Evolutionary conservation across 2,797 vertebrate species (phyloP).

Genomic region (Halcyon leucocephala): DNA sequence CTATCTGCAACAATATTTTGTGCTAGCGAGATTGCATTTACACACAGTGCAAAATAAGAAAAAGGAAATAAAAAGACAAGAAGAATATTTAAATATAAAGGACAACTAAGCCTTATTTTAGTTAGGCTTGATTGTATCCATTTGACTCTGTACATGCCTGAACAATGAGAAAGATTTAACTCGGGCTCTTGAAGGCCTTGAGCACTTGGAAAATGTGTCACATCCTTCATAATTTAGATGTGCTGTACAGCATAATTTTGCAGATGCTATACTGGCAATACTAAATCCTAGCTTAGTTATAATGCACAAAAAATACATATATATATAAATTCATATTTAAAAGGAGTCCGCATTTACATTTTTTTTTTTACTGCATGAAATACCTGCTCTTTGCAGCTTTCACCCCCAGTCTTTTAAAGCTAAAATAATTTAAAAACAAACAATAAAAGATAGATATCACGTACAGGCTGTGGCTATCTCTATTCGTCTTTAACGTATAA

Average conservation of each 20-base stretch:
- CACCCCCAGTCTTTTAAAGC: constrained; percentile 82
- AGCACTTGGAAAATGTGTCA: constrained; percentile 74
- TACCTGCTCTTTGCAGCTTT: constrained; percentile 79
- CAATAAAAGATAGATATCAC: constrained; percentile 65
- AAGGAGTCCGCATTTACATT: constrained; percentile 80
- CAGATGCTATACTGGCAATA: constrained; percentile 79
- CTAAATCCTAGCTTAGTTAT: constrained; percentile 80
- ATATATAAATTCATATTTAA: constrained; percentile 86
- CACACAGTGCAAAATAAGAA: constrained; percentile 98
- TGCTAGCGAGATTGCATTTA: constrained; percentile 99
- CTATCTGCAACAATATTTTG: constrained; percentile 95
- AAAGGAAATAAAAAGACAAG: constrained; percentile 85
- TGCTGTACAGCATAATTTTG: constrained; percentile 69
- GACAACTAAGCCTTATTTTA: constrained; percentile 91
- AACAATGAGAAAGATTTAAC: constrained; percentile 77
- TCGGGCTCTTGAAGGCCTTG: constrained; percentile 78
- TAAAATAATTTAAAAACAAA: constrained; percentile 86
- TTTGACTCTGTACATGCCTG: constrained; percentile 78
- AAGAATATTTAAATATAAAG: constrained; percentile 91
- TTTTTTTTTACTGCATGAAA: constrained; percentile 77
- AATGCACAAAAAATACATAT: constrained; percentile 85
- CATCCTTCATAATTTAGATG: constrained; percentile 75
- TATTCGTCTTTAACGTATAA: constrained; percentile 49
- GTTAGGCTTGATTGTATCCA: constrained; percentile 83
- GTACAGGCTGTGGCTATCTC: constrained; percentile 61